phyloP scores from a whole-genome alignment of 2,888 invertebrate species.

The Ypsolopha scabrella region DNA sequence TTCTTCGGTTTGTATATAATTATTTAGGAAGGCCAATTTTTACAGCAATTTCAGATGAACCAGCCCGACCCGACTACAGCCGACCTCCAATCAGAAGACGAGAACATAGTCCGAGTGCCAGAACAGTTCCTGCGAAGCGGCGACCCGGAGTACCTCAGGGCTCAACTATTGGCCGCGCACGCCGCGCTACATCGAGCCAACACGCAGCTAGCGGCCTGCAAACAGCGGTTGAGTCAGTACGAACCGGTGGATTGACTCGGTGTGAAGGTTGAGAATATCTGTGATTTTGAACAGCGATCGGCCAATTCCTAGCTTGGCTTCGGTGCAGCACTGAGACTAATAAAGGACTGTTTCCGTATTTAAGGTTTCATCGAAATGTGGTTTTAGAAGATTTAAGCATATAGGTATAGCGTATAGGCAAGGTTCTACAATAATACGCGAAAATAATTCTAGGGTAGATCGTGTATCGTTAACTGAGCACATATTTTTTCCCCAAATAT shows the following conservation, averaged over 20 bases:
- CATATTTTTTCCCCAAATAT: no score
- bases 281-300: neutral
- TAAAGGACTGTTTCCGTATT: no score
- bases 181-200: constrained; percentile 17
- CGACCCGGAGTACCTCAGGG: constrained; percentile 20
- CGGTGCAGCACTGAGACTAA: neutral
- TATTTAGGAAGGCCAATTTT: neutral
- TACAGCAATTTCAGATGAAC: neutral
- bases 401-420: no score
- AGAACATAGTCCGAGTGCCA: constrained; percentile 13
- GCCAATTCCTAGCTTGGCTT: neutral
- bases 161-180: constrained; percentile 29
- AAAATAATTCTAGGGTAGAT: no score
- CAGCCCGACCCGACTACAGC: neutral
- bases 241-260: neutral
- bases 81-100: neutral
- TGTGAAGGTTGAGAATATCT: neutral
- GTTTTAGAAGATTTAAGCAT: no score
- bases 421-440: no score
- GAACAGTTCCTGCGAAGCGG: constrained; percentile 17
- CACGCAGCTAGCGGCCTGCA: constrained; percentile 14
- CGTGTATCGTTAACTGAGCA: no score
- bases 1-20: no score
- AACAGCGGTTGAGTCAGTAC: constrained; percentile 13
- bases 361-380: no score